Percentiles rank a stretch among this genome's conserved stretches.
Conservation (phyloP, 2,113 vertebrate species). For the Natator depressus region DNA sequence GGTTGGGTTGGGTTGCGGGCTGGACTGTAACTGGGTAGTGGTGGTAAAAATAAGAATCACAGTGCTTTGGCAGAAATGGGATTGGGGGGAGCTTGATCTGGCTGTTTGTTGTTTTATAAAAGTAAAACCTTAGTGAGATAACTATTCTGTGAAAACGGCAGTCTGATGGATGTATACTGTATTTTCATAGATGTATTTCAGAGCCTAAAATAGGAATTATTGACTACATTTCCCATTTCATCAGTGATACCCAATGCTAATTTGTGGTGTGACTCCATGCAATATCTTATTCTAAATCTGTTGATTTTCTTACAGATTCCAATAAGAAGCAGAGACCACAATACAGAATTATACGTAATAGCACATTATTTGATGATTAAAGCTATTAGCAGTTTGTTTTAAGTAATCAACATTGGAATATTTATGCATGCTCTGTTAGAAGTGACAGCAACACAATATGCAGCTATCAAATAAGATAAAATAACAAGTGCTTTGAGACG, state of each 20-base stretch:
- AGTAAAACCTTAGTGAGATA: neutral
- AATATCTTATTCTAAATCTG: neutral
- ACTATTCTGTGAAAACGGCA: neutral
- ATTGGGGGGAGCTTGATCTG: neutral
- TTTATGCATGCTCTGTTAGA: slow-evolving; percentile 7
- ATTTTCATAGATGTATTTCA: neutral
- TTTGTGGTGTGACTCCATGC: neutral
- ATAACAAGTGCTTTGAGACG: neutral
- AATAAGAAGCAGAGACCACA: neutral
- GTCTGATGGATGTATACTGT: neutral
- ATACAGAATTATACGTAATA: neutral
- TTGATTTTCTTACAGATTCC: neutral
- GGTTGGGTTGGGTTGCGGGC: neutral
- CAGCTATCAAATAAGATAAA: neutral
- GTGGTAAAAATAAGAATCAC: neutral
- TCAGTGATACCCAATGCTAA: neutral
- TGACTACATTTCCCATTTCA: neutral
- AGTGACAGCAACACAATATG: neutral
- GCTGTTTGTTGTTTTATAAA: neutral
- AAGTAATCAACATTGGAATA: neutral
- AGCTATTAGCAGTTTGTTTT: slow-evolving; percentile 18
- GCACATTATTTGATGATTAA: slow-evolving; percentile 21
- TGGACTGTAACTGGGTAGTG: neutral
- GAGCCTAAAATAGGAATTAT: rapidly evolving
- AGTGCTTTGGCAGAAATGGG: rapidly evolving